Base-by-base conservation (phyloP, 2,888 invertebrate genomes). In the Mayetiola destructor region DNA sequence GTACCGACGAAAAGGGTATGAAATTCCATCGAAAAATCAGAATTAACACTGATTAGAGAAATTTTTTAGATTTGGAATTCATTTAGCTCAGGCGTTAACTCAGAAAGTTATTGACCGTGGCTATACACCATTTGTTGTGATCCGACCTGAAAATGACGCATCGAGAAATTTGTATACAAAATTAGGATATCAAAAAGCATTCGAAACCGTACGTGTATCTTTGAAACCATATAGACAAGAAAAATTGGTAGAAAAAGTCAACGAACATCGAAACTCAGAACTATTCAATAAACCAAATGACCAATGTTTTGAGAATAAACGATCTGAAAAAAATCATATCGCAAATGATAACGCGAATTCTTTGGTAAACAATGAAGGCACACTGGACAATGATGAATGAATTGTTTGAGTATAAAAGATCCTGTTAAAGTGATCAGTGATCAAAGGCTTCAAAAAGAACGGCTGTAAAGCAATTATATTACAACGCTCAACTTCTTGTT, bases 71-170 rank as follows among this genome's bases (percentile, higher is more conserved):
- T 85, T 83, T 71, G 86, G 86, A 62, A 83, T 85, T 62, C 81
- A 81, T 66, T 75, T 86, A 63, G 86, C 86, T 58, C 79, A 80
- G 65, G 77, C 77, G 60, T 75, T 83, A 61, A 81, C 82, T 58
- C 75, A 77, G 65, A 78, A 79, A 63, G 82, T 84, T 53, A 79
- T 80, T 42, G 80, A 81, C 57, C 77, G 84, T 57, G 85, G 88
- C 61, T 89, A 89, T 73, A 79, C 81, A 66, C 88, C 89, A 59
- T 89, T 88, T 73, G 89, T 89, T 62, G 87, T 89, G 65, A 89
- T 89, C 74, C 78, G 83, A 69, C 88, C 88, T 60, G 88, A 88
- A 72, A 89, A 89, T 72, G 86, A 87, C 71, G 88, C 89, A 61
- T 88, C 88, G 62, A 83, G 85, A 67, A 84, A 83, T 65, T 79